Base-by-base conservation (phyloP, 1,140 invertebrate genomes). In the Bacillus rossius region DNA sequence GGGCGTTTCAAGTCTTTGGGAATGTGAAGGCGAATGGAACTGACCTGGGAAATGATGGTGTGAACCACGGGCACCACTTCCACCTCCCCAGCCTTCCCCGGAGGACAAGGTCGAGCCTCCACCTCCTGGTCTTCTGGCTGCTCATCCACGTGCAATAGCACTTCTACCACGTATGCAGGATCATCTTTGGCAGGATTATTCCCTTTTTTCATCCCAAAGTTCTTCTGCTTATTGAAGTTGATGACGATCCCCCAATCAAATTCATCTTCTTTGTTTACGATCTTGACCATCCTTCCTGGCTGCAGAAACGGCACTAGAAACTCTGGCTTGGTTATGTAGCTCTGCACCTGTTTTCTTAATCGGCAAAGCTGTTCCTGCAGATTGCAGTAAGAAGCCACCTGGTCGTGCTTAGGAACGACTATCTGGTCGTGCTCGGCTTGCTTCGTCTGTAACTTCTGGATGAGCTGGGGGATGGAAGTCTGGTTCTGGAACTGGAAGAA, bases 401-500 rank as follows among this genome's bases (percentile, higher is more conserved):
- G 83, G 16, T 84, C 80, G 73, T 96, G 92, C 50, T 89, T 79
- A 57, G 84, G 77, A 41, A 93, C 75, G 37, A 74, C 71, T n/a
- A 90, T 69, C 2, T 75, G 74, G 52, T 86, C 77, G 60, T 86
- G 84, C 65, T 86, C 70, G 41, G 81, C 75, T 67, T 90, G 83
- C 63, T 88, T 82, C 53, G 82, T 72, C 69, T 88, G 84, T 20
- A 93, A 82, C 72, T 89, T 90, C 92, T 34, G 85, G 67, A 88
- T 85, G 4, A 99, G 79, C 47, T 86, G 83, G 3, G 98, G 98
- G 66, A 99, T 95, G 19, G 85, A 80, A 0, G 94, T 84, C 77
- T 98, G 97, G 78, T 99, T 99, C 78, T 99, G 98, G 71, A 99
- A 99, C 73, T 99, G 97, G 75, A 89, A 97, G 74, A 99, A 99